Percentiles rank a stretch among this genome's conserved stretches.
Evolutionary conservation across 2,113 vertebrate species (phyloP).

Genomic region (Phainopepla nitens): DNA sequence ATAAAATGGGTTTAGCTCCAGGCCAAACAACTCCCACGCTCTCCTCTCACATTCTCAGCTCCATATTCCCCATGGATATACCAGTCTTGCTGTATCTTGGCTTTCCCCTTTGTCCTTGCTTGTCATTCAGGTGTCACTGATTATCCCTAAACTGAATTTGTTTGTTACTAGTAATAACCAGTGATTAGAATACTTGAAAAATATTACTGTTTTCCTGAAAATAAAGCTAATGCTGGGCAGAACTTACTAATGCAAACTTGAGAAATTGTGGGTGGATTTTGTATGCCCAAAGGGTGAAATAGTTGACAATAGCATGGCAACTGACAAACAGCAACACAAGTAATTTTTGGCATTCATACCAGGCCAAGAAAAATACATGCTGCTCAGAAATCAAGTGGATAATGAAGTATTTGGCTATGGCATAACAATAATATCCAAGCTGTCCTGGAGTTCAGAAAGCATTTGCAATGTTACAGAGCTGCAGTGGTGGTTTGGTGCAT

Average conservation of each 20-base stretch:
- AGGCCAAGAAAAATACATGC: neutral
- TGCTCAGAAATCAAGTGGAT: neutral
- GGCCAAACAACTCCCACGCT: neutral
- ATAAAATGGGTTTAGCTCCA: neutral
- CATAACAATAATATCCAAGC: neutral
- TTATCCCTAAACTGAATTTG: neutral
- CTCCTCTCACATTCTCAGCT: neutral
- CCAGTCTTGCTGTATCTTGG: neutral
- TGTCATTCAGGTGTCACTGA: neutral
- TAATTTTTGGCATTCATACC: neutral
- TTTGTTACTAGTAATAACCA: neutral
- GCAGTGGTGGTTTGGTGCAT: neutral
- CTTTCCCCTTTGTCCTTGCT: neutral
- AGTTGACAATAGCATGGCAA: neutral
- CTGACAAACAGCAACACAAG: neutral
- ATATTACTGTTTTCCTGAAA: neutral
- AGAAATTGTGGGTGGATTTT: neutral
- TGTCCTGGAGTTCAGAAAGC: neutral
- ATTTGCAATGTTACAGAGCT: neutral
- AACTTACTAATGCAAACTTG: neutral
- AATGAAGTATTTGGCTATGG: neutral
- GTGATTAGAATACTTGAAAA: neutral
- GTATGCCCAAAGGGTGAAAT: neutral
- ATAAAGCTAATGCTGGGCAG: neutral
- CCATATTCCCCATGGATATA: neutral